These are phyloP conservation scores for Saccostrea cuccullata DNA, from an alignment of 1,140 invertebrate genomes.

Conservation along the genomic window DNA sequence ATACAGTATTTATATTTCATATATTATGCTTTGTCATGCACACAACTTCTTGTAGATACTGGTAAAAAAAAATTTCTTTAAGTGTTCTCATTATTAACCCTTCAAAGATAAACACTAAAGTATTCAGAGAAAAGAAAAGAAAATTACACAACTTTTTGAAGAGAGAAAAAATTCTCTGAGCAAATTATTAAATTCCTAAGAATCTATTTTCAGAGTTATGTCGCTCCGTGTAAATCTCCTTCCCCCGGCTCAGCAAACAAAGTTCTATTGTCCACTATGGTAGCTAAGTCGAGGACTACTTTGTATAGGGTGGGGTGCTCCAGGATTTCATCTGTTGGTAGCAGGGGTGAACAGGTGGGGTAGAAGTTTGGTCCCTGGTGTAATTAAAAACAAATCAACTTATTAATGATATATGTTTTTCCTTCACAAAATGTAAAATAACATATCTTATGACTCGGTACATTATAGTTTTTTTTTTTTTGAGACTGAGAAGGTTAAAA, in stretches of 20 bases:
- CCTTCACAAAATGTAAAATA: too few relatives aligned
- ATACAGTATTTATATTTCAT: not conserved
- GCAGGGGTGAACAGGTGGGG: slow-evolving; percentile 89
- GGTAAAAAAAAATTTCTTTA: not conserved
- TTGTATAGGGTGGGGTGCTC: slow-evolving; percentile 90
- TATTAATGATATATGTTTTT: too few relatives aligned
- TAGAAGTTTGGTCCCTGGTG: slow-evolving; percentile 87
- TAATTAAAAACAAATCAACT: slow-evolving; percentile 1
- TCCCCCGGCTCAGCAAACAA: slow-evolving; percentile 76
- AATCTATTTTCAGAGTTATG: not conserved
- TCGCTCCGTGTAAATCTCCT: slow-evolving; percentile 65
- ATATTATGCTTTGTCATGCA: not conserved
- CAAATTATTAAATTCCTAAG: slow-evolving; percentile 7
- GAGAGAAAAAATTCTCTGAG: not conserved
- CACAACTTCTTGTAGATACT: not conserved
- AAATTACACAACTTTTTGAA: slow-evolving; percentile 15
- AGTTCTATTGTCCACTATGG: slow-evolving; percentile 84
- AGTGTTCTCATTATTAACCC: not conserved
- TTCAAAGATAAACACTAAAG: not conserved
- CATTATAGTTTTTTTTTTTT: too few relatives aligned
- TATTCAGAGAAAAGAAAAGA: not conserved
- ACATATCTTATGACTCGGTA: too few relatives aligned
- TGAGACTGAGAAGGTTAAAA: too few relatives aligned
- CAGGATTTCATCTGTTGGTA: slow-evolving; percentile 93
- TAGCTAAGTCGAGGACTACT: slow-evolving; percentile 89